phyloP scores from a whole-genome alignment of 2,797 vertebrate genomes.

The Ctenosaura bakeri region DNA sequence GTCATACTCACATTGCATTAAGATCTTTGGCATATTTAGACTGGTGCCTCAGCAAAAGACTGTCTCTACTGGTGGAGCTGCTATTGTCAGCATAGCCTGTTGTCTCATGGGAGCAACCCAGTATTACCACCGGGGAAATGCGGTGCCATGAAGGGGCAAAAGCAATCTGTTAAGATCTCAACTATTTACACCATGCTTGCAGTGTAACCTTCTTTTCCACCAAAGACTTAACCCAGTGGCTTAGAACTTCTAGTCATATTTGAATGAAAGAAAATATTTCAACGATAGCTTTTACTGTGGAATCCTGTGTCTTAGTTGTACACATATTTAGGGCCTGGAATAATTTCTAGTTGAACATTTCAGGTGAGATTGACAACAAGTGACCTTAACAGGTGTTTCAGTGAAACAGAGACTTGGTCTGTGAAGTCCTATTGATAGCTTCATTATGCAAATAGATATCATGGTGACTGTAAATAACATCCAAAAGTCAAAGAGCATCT shows the following conservation, averaged over 20 bases:
- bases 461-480: accelerated
- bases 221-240: background rate
- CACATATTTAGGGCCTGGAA: no score
- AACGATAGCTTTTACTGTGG: background rate
- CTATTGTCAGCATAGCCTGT: no score
- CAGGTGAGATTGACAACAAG: background rate
- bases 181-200: background rate
- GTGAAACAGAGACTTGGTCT: conserved; percentile 22
- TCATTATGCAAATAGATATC: conserved; percentile 19
- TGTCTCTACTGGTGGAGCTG: no score
- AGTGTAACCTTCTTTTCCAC: background rate
- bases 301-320: background rate
- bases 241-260: background rate
- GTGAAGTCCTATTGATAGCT: background rate
- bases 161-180: background rate
- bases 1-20: no score
- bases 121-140: no score
- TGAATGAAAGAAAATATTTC: background rate
- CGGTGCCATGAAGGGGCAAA: background rate
- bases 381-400: conserved; percentile 39
- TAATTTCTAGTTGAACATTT: background rate
- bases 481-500: conserved; percentile 5
- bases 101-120: no score
- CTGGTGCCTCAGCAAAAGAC: no score
- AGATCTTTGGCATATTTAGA: no score